A percentile compares a stretch with the other conserved stretches of the same genome.
Conservation (phyloP, 2,888 invertebrate species). For the Cancer borealis region DNA sequence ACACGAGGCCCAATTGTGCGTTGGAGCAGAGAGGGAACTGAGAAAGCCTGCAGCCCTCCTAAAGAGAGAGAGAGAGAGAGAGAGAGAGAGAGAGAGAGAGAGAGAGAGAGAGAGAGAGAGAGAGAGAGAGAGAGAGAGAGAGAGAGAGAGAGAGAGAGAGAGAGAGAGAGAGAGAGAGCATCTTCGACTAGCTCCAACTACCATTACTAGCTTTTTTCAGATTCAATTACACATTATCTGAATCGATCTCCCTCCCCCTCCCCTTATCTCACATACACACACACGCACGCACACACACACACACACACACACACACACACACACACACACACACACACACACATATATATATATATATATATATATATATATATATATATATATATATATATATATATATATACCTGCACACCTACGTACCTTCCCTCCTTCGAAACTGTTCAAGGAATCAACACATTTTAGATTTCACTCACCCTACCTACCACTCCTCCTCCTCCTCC, state of each 20-base stretch:
- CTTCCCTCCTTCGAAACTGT: not conserved
- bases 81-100: not conserved
- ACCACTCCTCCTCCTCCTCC: not conserved
- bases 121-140: not conserved
- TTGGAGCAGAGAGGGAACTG: no score
- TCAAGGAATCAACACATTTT: not conserved
- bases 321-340: not conserved
- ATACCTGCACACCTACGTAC: not conserved
- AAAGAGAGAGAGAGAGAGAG: not conserved
- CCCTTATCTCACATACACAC: not conserved
- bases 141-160: constrained; percentile 12
- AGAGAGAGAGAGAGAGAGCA: not conserved
- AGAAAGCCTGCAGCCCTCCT: no score
- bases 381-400: not conserved
- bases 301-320: not conserved
- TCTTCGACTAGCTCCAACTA: not conserved
- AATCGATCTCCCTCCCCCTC: not conserved
- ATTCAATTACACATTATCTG: not conserved
- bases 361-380: not conserved
- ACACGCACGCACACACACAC: not conserved
- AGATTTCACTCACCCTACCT: not conserved
- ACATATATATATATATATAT: not conserved
- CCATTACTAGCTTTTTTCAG: not conserved
- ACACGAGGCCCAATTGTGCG: no score
- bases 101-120: not conserved